Evolutionary conservation across 2,888 invertebrate genomes (phyloP).

Genomic region (Caenorhabditis parvicauda): DNA sequence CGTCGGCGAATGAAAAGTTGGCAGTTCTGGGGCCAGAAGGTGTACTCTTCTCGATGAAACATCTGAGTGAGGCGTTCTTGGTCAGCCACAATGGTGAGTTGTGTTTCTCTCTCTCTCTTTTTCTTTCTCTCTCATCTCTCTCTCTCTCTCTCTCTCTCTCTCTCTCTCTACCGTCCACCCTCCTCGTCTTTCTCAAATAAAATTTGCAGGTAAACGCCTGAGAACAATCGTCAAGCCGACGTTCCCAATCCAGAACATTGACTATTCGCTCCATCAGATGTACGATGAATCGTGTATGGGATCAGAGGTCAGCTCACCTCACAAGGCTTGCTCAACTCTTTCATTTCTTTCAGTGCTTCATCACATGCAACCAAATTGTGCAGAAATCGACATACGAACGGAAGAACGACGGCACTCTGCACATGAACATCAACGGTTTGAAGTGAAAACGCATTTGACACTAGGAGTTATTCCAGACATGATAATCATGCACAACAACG

Average conservation of each 20-base stretch:
- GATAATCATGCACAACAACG: conserved; percentile 56
- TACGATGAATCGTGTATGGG: conserved; percentile 48
- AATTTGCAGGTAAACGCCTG: neutral
- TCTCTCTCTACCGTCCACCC: conserved; percentile 46
- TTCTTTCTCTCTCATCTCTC: too few relatives aligned
- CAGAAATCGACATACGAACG: conserved; percentile 62
- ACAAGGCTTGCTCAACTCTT: neutral
- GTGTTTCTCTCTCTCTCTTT: too few relatives aligned
- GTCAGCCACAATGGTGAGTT: conserved; percentile 23
- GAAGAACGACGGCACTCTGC: conserved; percentile 57
- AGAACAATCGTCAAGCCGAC: conserved; percentile 62
- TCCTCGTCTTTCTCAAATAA: too few relatives aligned
- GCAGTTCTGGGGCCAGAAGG: conserved; percentile 54
- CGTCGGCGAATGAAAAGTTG: conserved; percentile 35
- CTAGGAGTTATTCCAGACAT: conserved; percentile 39
- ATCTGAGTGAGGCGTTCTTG: conserved; percentile 45
- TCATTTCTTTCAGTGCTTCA: conserved; percentile 32
- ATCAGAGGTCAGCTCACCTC: neutral
- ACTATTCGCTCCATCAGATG: conserved; percentile 60
- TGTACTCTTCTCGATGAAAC: conserved; percentile 57
- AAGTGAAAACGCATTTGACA: conserved; percentile 15
- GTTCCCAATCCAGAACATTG: conserved; percentile 60
- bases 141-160: too few relatives aligned
- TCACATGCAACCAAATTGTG: conserved; percentile 61
- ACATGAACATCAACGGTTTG: conserved; percentile 63